Evolutionary conservation across 2,113 vertebrate genomes (phyloP).

Genomic region (Anthoscopus minutus): DNA sequence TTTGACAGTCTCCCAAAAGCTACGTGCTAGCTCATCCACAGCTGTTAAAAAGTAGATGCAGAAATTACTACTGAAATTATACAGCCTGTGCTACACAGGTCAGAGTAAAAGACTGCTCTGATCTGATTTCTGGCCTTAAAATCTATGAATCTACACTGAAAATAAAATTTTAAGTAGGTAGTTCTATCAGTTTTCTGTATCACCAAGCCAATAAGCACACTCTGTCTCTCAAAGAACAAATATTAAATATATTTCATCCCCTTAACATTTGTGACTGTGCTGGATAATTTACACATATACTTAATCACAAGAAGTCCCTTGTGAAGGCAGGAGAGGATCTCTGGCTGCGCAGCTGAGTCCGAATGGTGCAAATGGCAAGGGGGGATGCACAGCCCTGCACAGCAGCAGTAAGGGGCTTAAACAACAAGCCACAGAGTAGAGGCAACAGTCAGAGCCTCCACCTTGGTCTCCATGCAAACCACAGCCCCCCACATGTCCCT

Average conservation of each 20-base stretch:
- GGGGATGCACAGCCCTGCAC: background rate
- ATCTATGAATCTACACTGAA: background rate
- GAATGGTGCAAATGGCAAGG: rapidly evolving
- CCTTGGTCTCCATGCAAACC: background rate
- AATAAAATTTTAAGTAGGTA: background rate
- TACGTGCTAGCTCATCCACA: background rate
- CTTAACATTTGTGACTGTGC: background rate
- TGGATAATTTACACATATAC: background rate
- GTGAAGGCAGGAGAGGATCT: background rate
- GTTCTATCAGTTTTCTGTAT: background rate
- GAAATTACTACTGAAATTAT: slow-evolving; percentile 31
- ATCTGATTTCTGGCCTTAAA: slow-evolving; percentile 20
- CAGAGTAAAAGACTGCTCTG: background rate
- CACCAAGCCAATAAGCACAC: background rate
- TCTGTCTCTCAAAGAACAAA: background rate
- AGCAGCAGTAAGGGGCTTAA: background rate
- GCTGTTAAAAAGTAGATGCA: background rate
- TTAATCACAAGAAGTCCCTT: background rate
- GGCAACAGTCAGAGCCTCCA: background rate
- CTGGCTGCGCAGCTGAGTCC: rapidly evolving
- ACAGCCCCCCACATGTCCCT: too few species aligned
- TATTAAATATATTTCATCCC: background rate
- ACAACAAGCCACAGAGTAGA: rapidly evolving
- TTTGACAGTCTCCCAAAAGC: slow-evolving; percentile 1
- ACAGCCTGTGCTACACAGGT: background rate